A percentile compares a stretch with the other conserved stretches of the same genome.
These are phyloP conservation scores for Epinotia demarniana DNA, from an alignment of 2,888 invertebrate species.

Conservation along the genomic window DNA sequence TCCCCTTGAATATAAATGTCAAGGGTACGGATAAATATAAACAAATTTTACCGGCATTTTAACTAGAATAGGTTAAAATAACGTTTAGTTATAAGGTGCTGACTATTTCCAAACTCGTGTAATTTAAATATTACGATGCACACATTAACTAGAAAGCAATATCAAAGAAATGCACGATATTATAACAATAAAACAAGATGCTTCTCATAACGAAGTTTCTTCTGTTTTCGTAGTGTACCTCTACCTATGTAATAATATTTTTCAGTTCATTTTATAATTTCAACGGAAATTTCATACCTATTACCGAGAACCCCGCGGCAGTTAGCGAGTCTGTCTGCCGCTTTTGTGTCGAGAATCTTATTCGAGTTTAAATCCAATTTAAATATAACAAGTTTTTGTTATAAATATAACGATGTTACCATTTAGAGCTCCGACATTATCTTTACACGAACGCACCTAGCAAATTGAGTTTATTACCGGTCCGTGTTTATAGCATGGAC, in stretches of 20 bases:
- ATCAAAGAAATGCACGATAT: background rate
- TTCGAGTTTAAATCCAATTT: constrained; percentile 15
- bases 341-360: constrained; percentile 10
- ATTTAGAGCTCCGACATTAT: background rate
- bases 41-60: too few relatives aligned
- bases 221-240: constrained; percentile 9
- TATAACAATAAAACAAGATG: background rate
- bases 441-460: background rate
- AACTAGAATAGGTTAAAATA: too few relatives aligned
- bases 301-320: constrained; percentile 15
- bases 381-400: constrained; percentile 3
- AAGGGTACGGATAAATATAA: too few relatives aligned
- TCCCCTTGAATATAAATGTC: too few relatives aligned
- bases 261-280: constrained; percentile 17
- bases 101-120: background rate
- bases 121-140: background rate
- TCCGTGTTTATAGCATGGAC: too few relatives aligned
- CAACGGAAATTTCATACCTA: constrained; percentile 11
- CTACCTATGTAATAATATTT: constrained; percentile 7
- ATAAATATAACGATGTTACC: background rate
- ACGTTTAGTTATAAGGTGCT: too few relatives aligned
- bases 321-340: background rate
- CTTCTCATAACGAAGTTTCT: background rate
- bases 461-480: too few relatives aligned
- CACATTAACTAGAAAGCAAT: background rate